These are phyloP conservation scores for Sebastes kiyomatsui DNA, from an alignment of 2,797 vertebrate genomes.

Conservation along the genomic window DNA sequence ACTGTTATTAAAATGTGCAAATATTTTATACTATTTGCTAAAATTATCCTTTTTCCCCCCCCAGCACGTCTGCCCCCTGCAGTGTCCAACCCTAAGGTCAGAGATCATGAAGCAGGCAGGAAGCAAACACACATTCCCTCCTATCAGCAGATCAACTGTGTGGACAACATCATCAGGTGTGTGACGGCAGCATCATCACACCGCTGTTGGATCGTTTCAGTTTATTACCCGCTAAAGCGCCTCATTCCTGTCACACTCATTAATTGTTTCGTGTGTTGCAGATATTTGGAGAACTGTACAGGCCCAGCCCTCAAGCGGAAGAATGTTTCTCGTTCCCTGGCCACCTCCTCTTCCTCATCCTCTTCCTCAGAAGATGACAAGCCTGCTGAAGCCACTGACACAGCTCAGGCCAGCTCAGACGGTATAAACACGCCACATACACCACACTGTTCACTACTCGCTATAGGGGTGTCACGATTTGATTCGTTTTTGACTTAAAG, in stretches of 20 bases:
- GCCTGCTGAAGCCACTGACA: slow-evolving; percentile 45
- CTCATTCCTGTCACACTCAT: neutral
- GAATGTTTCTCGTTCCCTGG: slow-evolving; percentile 81
- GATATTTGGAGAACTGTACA: slow-evolving; percentile 90
- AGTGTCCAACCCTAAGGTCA: slow-evolving; percentile 63
- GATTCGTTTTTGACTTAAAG: too few species aligned
- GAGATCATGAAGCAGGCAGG: slow-evolving; percentile 71
- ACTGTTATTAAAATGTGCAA: neutral
- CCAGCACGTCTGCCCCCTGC: slow-evolving; percentile 42
- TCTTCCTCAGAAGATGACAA: slow-evolving; percentile 89
- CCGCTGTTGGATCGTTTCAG: neutral
- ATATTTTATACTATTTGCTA: neutral
- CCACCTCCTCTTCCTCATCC: slow-evolving; percentile 85
- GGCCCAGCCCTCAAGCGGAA: slow-evolving; percentile 89
- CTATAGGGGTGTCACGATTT: neutral
- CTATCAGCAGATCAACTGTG: slow-evolving; percentile 94
- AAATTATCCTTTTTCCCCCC: slow-evolving; percentile 6
- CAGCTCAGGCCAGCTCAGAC: slow-evolving; percentile 55
- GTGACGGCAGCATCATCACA: neutral
- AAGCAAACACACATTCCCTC: slow-evolving; percentile 83
- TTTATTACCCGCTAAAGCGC: neutral
- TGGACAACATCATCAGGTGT: slow-evolving; percentile 91
- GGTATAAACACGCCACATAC: slow-evolving; percentile 54
- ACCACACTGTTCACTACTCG: neutral
- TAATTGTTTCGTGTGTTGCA: slow-evolving; percentile 44